phyloP scores from a whole-genome alignment of 2,113 vertebrate species.

The Amazona guildingii region DNA sequence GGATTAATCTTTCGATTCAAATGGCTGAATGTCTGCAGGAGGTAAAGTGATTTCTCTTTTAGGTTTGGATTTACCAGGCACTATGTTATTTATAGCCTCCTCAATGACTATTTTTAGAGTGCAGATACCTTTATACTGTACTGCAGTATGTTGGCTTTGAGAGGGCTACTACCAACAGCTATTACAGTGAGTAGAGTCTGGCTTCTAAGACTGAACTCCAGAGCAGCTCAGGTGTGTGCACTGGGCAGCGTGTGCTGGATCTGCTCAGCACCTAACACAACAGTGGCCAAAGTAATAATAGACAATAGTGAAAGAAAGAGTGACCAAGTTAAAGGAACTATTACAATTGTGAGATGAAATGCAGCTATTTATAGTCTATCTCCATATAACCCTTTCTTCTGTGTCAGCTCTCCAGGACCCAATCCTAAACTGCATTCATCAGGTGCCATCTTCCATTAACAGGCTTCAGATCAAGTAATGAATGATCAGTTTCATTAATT shows the following conservation, averaged over 20 bases:
- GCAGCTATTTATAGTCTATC: neutral
- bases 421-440: neutral
- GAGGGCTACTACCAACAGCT: neutral
- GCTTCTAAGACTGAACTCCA: no score
- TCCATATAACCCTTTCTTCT: neutral
- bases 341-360: neutral
- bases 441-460: neutral
- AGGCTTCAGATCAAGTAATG: neutral
- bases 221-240: neutral
- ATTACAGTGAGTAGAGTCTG: neutral
- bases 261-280: neutral
- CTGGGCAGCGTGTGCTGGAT: neutral
- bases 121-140: neutral
- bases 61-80: neutral
- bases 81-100: neutral
- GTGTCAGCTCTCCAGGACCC: neutral
- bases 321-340: neutral
- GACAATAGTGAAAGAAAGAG: neutral
- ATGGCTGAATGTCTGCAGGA: neutral
- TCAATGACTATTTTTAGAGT: neutral
- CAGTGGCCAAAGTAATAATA: neutral
- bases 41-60: neutral
- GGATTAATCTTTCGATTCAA: neutral
- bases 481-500: neutral
- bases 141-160: rapidly evolving